A percentile compares a stretch with the other conserved stretches of the same genome.
phyloP scores from a whole-genome alignment of 2,113 vertebrate species.

The Sialia sialis region DNA sequence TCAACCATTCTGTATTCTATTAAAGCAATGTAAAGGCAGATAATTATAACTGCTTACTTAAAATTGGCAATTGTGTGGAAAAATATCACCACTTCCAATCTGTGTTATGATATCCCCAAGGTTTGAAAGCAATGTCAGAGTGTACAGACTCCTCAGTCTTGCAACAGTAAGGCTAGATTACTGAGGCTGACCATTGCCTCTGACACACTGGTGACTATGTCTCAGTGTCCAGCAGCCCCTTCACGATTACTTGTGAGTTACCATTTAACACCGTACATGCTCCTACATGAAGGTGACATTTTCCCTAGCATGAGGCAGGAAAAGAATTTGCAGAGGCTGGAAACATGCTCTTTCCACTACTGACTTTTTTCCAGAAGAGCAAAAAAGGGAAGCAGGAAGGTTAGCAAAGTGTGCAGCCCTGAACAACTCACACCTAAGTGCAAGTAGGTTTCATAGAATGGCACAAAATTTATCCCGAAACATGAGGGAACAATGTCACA shows the following conservation, averaged over 20 bases:
- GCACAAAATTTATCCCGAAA: not conserved
- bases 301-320: not conserved
- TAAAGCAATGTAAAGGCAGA: not conserved
- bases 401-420: not conserved
- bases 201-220: not conserved
- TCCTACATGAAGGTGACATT: fast-evolving
- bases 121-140: not conserved
- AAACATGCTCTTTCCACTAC: not conserved
- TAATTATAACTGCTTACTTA: not conserved
- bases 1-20: not conserved
- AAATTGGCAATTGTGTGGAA: not conserved
- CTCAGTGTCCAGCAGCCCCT: not conserved
- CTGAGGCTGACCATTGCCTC: not conserved
- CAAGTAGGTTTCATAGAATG: not conserved
- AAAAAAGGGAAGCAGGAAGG: not conserved
- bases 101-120: not conserved
- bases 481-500: not conserved
- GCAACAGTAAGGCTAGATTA: not conserved
- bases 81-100: not conserved
- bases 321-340: not conserved
- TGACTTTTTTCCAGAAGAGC: not conserved
- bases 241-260: not conserved
- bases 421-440: not conserved
- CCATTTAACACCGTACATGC: not conserved
- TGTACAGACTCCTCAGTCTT: not conserved